Percentiles rank a stretch among this genome's conserved stretches.
These are phyloP conservation scores for Campylomormyrus tamandua DNA, from an alignment of 2,113 vertebrate species.

Conservation along the genomic window DNA sequence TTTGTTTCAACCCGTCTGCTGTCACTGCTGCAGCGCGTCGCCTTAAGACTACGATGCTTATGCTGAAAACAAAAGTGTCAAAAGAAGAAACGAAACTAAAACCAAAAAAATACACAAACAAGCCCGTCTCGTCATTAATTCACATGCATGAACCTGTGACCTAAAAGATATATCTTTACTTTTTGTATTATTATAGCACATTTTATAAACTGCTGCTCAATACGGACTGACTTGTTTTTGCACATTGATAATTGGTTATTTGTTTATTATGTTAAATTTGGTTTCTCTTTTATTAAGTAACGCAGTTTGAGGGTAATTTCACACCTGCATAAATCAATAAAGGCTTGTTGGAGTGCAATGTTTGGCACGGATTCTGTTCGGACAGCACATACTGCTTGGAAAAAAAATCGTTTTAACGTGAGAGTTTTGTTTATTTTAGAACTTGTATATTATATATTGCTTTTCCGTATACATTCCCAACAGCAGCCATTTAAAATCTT, in stretches of 20 bases:
- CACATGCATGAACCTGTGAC: background rate
- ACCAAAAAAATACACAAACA: background rate
- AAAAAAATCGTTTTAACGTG: background rate
- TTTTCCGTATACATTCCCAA: background rate
- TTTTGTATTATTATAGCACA: background rate
- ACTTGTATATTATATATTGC: background rate
- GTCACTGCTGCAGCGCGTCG: background rate
- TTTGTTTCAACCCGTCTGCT: conserved; percentile 32
- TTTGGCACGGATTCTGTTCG: background rate
- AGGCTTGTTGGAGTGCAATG: background rate
- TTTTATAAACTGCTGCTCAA: background rate
- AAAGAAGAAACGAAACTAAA: conserved; percentile 1
- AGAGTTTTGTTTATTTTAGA: background rate
- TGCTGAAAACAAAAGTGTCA: background rate
- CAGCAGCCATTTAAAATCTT: background rate
- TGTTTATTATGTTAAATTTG: background rate
- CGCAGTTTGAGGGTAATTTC: background rate
- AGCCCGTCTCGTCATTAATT: background rate
- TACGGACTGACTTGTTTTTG: background rate
- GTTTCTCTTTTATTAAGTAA: background rate
- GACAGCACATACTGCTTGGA: background rate
- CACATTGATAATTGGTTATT: background rate
- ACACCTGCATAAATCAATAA: background rate
- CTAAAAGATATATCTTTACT: background rate
- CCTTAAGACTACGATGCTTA: background rate